A percentile compares a stretch with the other conserved stretches of the same genome.
Conservation (phyloP, 2,113 vertebrate genomes). For the Rhea pennata region DNA sequence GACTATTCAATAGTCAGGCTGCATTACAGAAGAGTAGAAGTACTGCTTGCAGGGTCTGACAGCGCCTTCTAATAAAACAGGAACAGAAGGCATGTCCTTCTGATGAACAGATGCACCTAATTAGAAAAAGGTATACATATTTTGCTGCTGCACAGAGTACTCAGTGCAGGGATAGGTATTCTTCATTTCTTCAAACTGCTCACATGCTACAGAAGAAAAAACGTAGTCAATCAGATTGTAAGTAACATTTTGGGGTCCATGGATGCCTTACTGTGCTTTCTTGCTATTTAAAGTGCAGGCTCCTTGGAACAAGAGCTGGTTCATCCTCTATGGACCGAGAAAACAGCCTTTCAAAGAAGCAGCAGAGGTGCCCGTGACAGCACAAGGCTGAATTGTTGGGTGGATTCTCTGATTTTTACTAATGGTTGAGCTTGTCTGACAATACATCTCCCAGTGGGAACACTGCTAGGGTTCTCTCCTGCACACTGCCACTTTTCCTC, state of each 20-base stretch:
- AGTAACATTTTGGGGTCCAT: neutral
- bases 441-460: neutral
- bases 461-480: neutral
- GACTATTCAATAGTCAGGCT: neutral
- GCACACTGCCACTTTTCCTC: accelerated
- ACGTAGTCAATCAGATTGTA: neutral
- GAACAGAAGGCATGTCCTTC: neutral
- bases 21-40: neutral
- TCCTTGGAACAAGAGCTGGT: neutral
- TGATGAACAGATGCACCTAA: neutral
- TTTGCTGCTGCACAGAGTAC: neutral
- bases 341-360: neutral
- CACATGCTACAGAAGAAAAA: neutral
- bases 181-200: neutral
- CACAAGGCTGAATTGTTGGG: neutral
- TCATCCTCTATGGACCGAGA: neutral
- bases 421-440: neutral
- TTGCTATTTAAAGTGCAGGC: neutral
- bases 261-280: neutral
- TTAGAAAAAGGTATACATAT: too few species aligned
- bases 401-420: neutral
- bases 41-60: neutral
- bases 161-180: neutral
- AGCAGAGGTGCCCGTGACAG: accelerated
- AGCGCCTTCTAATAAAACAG: neutral